Conservation (phyloP, 2,113 vertebrate genomes). For the Gopherus flavomarginatus region DNA sequence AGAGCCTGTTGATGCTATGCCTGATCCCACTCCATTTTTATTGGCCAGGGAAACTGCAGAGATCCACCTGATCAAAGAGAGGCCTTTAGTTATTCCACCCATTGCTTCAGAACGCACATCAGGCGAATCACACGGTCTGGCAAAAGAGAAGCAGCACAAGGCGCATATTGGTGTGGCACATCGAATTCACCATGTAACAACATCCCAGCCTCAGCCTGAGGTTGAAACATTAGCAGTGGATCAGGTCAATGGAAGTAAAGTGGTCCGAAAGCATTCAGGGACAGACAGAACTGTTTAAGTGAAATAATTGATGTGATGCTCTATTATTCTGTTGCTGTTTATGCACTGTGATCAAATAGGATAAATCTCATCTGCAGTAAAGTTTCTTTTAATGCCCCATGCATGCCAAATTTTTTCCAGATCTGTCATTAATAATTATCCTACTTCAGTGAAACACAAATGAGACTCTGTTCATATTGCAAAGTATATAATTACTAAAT, state of each 20-base stretch:
- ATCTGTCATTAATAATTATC: conserved; percentile 48
- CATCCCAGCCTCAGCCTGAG: conserved; percentile 80
- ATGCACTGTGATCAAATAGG: conserved; percentile 79
- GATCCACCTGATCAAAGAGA: conserved; percentile 87
- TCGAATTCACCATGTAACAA: conserved; percentile 85
- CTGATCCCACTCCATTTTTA: conserved; percentile 95
- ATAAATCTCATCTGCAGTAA: conserved; percentile 61
- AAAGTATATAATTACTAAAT: conserved; percentile 53
- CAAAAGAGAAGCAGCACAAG: conserved; percentile 85
- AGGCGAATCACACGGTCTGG: conserved; percentile 84
- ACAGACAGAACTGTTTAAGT: conserved; percentile 95
- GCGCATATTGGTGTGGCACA: conserved; percentile 94
- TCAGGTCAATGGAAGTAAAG: conserved; percentile 90
- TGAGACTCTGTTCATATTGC: conserved; percentile 54
- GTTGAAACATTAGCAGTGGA: conserved; percentile 94
- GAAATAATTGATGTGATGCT: conserved; percentile 39
- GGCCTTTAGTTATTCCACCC: conserved; percentile 92
- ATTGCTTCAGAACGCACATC: conserved; percentile 85
- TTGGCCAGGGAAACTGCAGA: conserved; percentile 87
- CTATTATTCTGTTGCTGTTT: conserved; percentile 77
- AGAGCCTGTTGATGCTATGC: conserved; percentile 94
- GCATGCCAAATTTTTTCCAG: conserved; percentile 89
- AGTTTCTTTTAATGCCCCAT: conserved; percentile 64
- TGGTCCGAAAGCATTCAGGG: conserved; percentile 90
- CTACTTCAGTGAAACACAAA: conserved; percentile 36